A percentile compares a stretch with the other conserved stretches of the same genome.
Conservation (phyloP, 1,140 invertebrate genomes). For the Rhysida immarginata region DNA sequence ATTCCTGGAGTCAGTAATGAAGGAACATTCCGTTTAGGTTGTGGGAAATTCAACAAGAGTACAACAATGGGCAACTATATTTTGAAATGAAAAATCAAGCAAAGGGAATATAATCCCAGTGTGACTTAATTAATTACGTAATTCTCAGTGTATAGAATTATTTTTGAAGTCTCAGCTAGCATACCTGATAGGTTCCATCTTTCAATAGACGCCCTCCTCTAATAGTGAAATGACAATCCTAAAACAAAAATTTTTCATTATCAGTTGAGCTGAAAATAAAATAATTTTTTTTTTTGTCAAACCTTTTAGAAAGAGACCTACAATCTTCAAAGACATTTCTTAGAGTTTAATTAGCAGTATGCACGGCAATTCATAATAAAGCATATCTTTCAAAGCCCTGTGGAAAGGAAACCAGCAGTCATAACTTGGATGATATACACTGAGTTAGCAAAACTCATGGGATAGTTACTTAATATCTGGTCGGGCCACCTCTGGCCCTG, state of each 20-base stretch:
- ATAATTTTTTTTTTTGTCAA: not conserved
- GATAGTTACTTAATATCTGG: too few relatives aligned
- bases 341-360: too few relatives aligned
- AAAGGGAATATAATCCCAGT: conserved; percentile 2
- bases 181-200: conserved; percentile 66
- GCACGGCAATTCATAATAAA: too few relatives aligned
- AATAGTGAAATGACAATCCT: conserved; percentile 96
- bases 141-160: not conserved
- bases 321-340: too few relatives aligned
- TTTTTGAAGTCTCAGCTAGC: not conserved
- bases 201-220: conserved; percentile 66
- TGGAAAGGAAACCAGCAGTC: too few relatives aligned
- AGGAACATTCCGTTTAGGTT: conserved; percentile 44
- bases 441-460: too few relatives aligned
- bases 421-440: too few relatives aligned
- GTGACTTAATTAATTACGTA: not conserved
- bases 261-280: not conserved
- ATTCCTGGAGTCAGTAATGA: conserved; percentile 63
- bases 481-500: too few relatives aligned
- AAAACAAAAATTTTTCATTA: not conserved
- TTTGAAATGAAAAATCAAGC: conserved; percentile 3
- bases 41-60: conserved; percentile 72
- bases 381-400: too few relatives aligned
- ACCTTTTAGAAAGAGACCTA: too few relatives aligned
- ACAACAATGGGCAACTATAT: conserved; percentile 62